Evolutionary conservation across 1,140 invertebrate species (phyloP), one percentile per base, ranked within the genome.

Genomic region (Brachionus koreanus): DNA sequence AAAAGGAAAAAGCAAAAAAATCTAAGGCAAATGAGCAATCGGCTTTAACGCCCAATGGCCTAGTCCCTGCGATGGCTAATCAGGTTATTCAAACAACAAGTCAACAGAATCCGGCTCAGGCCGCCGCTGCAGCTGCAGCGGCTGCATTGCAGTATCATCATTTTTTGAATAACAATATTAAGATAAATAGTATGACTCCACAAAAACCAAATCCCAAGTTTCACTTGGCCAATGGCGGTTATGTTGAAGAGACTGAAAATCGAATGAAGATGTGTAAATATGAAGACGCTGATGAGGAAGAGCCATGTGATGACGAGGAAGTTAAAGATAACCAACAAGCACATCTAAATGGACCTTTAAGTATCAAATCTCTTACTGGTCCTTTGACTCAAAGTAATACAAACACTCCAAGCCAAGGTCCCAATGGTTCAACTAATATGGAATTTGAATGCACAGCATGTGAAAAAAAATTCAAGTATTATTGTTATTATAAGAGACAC

Each of bases 401-500:
- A 19, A 74, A 74, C n/a, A 29, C 69, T 46, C 37, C 9, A 13
- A 12, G 5, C 9, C 37, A 74, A 5, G 69, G 69, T 49, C 69
- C 69, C 7, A 46, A 46, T 49, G 69, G 69, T 46, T 16, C 67
- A 3, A 19, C 49, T 16, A 79, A 79, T 37, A 25, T 79, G 16
- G 76, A 79, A 43, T 79, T 79, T 35, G 76, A 79, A 7, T 79
- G 76, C 10, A 37, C 76, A 2, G 76, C 76, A 35, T 79, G 76
- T 29, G 76, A 79, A 16, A 79, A 79, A 79, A 57, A 65, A 63
- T 79, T 79, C 33, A 79, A 79, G 25, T 79, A 79, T 25, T 79
- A 79, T 29, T 79, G 76, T 37, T 79, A 79, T 37, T 79, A 79
- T 13, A 79, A 79, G 39, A 19, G 76, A 16, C 76, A 79, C 76